phyloP scores from a whole-genome alignment of 2,113 vertebrate genomes.

The Dromiciops gliroides region DNA sequence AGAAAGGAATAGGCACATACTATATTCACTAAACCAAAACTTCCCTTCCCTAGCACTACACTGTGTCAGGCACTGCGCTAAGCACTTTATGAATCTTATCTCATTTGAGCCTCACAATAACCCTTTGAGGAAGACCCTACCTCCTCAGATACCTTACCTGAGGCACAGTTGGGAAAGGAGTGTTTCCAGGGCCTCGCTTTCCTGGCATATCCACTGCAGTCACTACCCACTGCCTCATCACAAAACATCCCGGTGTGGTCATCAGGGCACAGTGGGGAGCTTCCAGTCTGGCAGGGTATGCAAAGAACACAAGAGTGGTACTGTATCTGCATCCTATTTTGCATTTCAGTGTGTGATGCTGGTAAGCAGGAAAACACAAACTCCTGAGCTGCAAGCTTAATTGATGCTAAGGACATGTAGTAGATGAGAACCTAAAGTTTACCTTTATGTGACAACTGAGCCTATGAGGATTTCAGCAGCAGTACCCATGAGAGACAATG shows the following conservation, averaged over 20 bases:
- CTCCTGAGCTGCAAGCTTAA: background rate
- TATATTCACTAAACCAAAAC: background rate
- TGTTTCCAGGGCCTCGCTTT: background rate
- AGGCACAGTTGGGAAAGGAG: no score
- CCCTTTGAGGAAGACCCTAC: background rate
- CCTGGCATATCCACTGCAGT: no score
- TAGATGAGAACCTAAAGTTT: background rate
- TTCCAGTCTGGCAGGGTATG: background rate
- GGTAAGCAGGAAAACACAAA: background rate
- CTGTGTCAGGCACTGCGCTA: background rate
- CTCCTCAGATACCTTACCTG: background rate
- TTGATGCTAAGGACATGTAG: background rate
- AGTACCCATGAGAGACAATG: background rate
- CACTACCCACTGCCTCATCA: background rate
- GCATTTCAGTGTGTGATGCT: background rate
- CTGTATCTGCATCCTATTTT: background rate
- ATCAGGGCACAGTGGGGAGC: background rate
- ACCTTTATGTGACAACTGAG: background rate
- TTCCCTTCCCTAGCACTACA: background rate
- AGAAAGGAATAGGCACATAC: background rate
- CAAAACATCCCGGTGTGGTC: background rate
- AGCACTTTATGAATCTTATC: background rate
- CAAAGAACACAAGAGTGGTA: background rate
- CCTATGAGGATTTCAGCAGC: background rate
- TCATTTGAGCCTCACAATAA: background rate